These are phyloP conservation scores for Podarcis raffonei DNA, from an alignment of 2,113 vertebrate species.

Conservation along the genomic window DNA sequence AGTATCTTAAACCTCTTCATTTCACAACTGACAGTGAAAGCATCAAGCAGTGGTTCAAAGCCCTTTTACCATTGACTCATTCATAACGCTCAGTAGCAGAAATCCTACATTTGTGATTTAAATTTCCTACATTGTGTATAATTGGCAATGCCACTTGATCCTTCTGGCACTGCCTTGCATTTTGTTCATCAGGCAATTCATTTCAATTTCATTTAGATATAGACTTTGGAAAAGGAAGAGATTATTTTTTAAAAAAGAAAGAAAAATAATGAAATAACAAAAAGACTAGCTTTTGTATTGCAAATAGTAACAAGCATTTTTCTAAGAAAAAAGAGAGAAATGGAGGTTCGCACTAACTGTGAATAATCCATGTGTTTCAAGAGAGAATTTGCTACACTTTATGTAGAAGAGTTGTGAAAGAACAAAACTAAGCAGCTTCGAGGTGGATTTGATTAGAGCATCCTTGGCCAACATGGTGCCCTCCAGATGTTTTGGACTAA, in stretches of 20 bases:
- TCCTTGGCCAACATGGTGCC: no score
- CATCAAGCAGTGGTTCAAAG: background rate
- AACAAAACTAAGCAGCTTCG: background rate
- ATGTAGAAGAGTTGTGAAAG: background rate
- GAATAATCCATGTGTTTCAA: background rate
- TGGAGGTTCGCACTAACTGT: background rate
- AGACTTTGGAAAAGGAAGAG: background rate
- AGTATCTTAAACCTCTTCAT: conserved; percentile 29
- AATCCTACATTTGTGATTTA: conserved; percentile 23
- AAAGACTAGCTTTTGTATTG: background rate
- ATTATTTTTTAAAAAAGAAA: background rate
- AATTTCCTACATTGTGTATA: conserved; percentile 11
- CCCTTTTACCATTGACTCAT: conserved; percentile 27
- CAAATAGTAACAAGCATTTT: background rate
- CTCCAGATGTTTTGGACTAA: no score
- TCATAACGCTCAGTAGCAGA: conserved; percentile 4
- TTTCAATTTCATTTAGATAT: conserved; percentile 5
- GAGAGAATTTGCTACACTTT: background rate
- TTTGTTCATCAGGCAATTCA: background rate
- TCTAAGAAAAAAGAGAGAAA: background rate
- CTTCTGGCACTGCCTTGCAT: background rate
- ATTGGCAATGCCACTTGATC: conserved; percentile 3
- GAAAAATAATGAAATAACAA: background rate
- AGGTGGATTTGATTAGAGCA: background rate
- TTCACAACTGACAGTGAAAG: conserved; percentile 30